A percentile compares a stretch with the other conserved stretches of the same genome.
Conservation (phyloP, 2,113 vertebrate species). For the Loxodonta africana region DNA sequence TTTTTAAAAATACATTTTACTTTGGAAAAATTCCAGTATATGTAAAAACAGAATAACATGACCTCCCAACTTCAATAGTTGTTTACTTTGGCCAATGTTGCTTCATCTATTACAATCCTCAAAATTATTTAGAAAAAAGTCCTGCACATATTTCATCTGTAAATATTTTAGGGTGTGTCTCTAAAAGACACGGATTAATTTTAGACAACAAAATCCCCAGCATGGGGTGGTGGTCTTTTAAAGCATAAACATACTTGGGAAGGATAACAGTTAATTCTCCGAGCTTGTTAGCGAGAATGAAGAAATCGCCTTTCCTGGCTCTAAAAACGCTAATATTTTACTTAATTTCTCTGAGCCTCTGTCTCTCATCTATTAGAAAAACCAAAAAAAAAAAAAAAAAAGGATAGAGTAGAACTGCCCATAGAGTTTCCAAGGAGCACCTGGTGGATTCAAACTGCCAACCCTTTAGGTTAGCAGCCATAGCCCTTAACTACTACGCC, state of each 20-base stretch:
- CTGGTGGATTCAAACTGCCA: too few relatives aligned
- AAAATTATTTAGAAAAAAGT: neutral
- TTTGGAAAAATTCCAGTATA: constrained; percentile 12
- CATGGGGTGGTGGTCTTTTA: neutral
- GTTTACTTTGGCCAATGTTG: neutral
- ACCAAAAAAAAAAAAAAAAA: too few relatives aligned
- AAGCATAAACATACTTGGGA: neutral
- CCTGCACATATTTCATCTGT: neutral
- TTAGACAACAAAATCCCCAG: neutral
- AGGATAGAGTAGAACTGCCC: too few relatives aligned
- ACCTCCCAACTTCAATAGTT: neutral
- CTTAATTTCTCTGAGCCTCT: neutral
- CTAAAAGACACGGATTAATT: neutral
- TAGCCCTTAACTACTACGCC: too few relatives aligned
- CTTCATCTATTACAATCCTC: neutral
- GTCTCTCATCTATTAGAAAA: neutral
- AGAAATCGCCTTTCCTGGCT: neutral
- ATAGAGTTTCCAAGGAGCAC: too few relatives aligned
- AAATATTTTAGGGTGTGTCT: constrained; percentile 31
- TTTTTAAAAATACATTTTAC: neutral
- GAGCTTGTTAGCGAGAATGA: neutral
- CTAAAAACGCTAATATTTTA: neutral
- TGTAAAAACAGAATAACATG: neutral
- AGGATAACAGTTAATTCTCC: too few relatives aligned
- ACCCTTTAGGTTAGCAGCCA: too few relatives aligned